phyloP scores from a whole-genome alignment of 2,113 vertebrate genomes.

The Asarcornis scutulata region DNA sequence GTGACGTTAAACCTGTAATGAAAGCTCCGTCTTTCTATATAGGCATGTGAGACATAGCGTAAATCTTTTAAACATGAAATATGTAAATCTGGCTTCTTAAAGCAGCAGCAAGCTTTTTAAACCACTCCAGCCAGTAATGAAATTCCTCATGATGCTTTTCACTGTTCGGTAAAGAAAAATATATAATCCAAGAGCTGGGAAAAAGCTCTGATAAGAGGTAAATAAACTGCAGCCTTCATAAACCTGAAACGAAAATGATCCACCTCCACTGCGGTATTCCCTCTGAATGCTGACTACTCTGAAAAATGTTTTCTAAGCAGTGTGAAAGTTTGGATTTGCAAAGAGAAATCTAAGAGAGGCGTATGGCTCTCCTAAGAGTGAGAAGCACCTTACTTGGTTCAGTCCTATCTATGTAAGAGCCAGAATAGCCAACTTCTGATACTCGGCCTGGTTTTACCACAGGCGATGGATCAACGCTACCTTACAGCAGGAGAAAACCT shows the following conservation, averaged over 20 bases:
- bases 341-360: background rate
- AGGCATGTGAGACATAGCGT: background rate
- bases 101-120: slow-evolving; percentile 13
- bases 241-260: background rate
- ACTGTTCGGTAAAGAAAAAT: background rate
- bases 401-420: background rate
- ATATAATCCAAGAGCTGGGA: background rate
- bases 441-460: background rate
- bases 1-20: slow-evolving; percentile 10
- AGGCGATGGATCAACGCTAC: background rate
- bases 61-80: slow-evolving; percentile 32
- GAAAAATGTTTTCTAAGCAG: background rate
- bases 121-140: background rate
- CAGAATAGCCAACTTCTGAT: background rate
- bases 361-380: background rate
- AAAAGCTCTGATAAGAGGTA: background rate
- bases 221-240: background rate
- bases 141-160: background rate
- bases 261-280: background rate
- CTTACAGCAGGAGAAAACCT: background rate
- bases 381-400: background rate
- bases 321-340: background rate
- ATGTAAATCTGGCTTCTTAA: slow-evolving; percentile 41
- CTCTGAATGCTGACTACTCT: background rate
- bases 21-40: background rate